A percentile compares a stretch with the other conserved stretches of the same genome.
These are phyloP conservation scores for Leptinotarsa rubiginosa DNA, from an alignment of 2,888 invertebrate species.

Conservation along the genomic window DNA sequence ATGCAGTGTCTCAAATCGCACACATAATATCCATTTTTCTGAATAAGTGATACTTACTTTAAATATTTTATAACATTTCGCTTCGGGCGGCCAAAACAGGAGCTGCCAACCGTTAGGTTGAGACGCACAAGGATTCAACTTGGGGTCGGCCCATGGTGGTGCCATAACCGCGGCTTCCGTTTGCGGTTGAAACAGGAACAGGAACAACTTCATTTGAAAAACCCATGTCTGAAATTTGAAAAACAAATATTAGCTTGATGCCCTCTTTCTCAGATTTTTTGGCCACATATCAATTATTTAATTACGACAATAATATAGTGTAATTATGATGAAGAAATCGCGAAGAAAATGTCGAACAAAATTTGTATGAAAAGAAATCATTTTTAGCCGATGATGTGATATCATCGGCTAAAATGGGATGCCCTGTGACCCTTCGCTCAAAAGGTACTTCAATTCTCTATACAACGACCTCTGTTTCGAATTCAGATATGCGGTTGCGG, in stretches of 20 bases:
- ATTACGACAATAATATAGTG: too few relatives aligned
- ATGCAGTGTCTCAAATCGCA: neutral
- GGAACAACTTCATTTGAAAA: slow-evolving; percentile 45
- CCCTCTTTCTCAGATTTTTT: too few relatives aligned
- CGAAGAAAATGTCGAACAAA: too few relatives aligned
- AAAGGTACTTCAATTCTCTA: too few relatives aligned
- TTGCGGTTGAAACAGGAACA: slow-evolving; percentile 35
- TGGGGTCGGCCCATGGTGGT: slow-evolving; percentile 88
- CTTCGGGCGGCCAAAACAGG: slow-evolving; percentile 85
- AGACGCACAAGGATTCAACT: slow-evolving; percentile 83
- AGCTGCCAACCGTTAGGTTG: slow-evolving; percentile 87
- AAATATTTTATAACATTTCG: slow-evolving; percentile 89
- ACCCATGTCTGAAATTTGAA: slow-evolving; percentile 48
- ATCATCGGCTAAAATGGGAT: too few relatives aligned
- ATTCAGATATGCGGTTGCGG: too few relatives aligned
- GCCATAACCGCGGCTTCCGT: slow-evolving; percentile 78
- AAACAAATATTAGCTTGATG: neutral
- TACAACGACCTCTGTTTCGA: too few relatives aligned
- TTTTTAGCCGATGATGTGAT: too few relatives aligned
- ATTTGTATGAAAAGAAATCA: too few relatives aligned
- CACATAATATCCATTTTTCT: neutral
- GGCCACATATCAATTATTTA: too few relatives aligned
- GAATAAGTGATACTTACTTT: slow-evolving; percentile 67
- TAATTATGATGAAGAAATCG: too few relatives aligned
- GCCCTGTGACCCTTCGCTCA: too few relatives aligned